Base-by-base conservation (phyloP, 2,888 invertebrate genomes). In the Polydrusus pterygomalis region DNA sequence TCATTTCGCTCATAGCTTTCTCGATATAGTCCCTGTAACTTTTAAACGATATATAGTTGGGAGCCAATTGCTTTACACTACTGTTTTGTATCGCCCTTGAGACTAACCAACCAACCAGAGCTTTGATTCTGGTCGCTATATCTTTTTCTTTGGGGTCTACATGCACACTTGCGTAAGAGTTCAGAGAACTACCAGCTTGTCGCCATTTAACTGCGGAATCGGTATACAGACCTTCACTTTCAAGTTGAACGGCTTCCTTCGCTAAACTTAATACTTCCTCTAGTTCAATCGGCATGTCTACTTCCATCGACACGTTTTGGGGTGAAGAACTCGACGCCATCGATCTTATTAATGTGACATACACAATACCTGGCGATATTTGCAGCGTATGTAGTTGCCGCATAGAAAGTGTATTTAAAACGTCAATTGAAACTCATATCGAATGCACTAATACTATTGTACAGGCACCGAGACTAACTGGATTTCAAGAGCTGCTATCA, bases 21-120 rank as follows among this genome's bases (percentile, higher is more conserved):
- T 63, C 43, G 6, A 63, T 20, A 34, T 63, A 43, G 1, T 63
- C 63, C 13, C 18, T 5, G 45, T 43, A 63, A 63, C 63, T 63
- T 43, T 17, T 17, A 6, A 63, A 13, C 7, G 63, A 63, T 0
- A 63, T 3, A 45, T 63, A 63, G 7, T 18, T 38, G 8, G 63
- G 45, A 13, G 63, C 63, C 38, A 63, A 25, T 20, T 63, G 43
- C 11, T 43, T 63, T 1, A 45, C 9, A 10, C 18, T 43, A 13
- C 45, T 40, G 11, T 45, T 40, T 63, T 63, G 18, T 9, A 63
- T 45, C 1, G 63, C 38, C 1, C 63, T 15, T 3, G 40, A 43
- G 5, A 63, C 8, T 11, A 63, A 43, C 63, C 63, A 63, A 7
- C 63, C 45, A n/a, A 63, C 10, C 6, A 63, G 13, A 0, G 63